A percentile compares a stretch with the other conserved stretches of the same genome.
phyloP scores from a whole-genome alignment of 2,797 vertebrate genomes.

The Astyanax mexicanus region DNA sequence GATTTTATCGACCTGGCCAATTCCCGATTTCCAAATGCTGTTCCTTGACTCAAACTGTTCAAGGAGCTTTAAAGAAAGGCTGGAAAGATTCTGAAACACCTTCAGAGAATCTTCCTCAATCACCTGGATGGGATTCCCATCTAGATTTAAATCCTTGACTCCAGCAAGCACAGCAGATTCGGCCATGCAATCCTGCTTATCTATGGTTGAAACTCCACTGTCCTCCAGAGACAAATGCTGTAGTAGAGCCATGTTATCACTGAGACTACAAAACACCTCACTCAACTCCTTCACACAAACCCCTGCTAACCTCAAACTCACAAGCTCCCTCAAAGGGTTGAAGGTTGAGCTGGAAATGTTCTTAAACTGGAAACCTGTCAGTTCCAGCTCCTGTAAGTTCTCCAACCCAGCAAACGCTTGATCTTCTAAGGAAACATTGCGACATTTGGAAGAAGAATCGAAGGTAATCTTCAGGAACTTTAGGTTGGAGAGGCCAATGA shows the following conservation, averaged over 20 bases:
- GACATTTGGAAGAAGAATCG: neutral
- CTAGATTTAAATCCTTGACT: neutral
- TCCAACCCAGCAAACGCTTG: constrained; percentile 30
- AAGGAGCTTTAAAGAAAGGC: neutral
- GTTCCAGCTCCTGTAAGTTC: constrained; percentile 1
- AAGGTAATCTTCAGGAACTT: neutral
- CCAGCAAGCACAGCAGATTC: neutral
- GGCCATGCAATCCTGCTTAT: neutral
- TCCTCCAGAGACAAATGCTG: neutral
- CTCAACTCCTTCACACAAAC: constrained; percentile 12
- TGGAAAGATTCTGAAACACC: neutral
- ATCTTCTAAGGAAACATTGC: constrained; percentile 17
- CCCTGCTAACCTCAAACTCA: neutral
- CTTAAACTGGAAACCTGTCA: constrained; percentile 16
- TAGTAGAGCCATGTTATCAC: constrained; percentile 6
- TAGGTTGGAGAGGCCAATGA: constrained; percentile 27
- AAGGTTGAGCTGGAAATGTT: neutral
- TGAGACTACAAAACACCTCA: constrained; percentile 34
- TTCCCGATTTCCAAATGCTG: neutral
- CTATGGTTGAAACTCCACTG: neutral
- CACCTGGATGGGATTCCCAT: neutral
- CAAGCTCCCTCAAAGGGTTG: neutral
- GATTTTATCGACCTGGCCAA: neutral
- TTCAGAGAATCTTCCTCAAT: neutral
- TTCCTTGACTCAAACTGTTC: neutral